Conservation (phyloP, 2,888 invertebrate species). For the Parapristionchus giblindavisi region DNA sequence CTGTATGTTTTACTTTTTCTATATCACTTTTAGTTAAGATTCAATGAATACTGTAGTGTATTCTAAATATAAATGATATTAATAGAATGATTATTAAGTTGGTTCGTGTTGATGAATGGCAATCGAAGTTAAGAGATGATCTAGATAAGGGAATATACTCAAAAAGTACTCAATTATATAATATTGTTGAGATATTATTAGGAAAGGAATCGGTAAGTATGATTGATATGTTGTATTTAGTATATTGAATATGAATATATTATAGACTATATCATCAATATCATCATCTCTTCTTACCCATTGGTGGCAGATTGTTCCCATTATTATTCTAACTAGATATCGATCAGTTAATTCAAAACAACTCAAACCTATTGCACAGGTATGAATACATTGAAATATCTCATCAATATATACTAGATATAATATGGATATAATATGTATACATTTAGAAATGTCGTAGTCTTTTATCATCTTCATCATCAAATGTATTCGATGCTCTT, state of each 20-base stretch:
- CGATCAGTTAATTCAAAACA: constrained; percentile 15
- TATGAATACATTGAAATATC: not conserved
- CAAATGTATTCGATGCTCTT: constrained; percentile 13
- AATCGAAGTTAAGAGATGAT: constrained; percentile 11
- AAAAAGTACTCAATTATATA: constrained; percentile 6
- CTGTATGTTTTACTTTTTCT: too few species aligned
- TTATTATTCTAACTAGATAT: constrained; percentile 16
- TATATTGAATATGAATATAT: not conserved
- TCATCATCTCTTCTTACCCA: constrained; percentile 24
- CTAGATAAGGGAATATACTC: constrained; percentile 1
- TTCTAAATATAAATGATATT: not conserved
- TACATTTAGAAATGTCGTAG: constrained; percentile 16
- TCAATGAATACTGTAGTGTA: too few species aligned
- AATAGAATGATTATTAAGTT: constrained; percentile 1
- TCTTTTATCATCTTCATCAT: not conserved
- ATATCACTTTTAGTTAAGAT: too few species aligned
- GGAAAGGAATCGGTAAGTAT: constrained; percentile 20
- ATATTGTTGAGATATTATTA: constrained; percentile 9
- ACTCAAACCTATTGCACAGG: constrained; percentile 10
- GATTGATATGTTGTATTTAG: not conserved
- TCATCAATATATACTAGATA: not conserved
- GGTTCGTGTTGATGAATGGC: constrained; percentile 25
- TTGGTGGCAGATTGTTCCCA: constrained; percentile 38
- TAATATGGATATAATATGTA: not conserved
- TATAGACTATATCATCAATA: too few species aligned